Percentiles rank a stretch among this genome's conserved stretches.
Evolutionary conservation across 2,888 invertebrate species (phyloP).

Genomic region (Polydrusus pterygomalis): DNA sequence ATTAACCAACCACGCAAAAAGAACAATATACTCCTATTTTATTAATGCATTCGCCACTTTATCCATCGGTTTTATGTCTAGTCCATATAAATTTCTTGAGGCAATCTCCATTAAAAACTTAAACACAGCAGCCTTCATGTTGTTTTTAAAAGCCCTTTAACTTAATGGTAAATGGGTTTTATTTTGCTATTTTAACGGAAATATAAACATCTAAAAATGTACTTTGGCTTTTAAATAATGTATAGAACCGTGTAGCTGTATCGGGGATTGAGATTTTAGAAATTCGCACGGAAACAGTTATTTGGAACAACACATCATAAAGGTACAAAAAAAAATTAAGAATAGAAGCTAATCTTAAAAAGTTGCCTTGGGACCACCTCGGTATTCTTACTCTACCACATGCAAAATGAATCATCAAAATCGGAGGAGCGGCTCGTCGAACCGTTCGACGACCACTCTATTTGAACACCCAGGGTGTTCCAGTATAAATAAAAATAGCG

Average conservation of each 20-base stretch:
- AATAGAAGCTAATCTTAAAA: too few species aligned
- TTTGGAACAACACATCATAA: too few species aligned
- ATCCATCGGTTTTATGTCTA: slow-evolving; percentile 29
- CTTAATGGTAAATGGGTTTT: neutral
- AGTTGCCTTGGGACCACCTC: too few species aligned
- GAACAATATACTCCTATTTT: too few species aligned
- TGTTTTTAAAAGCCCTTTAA: slow-evolving; percentile 15
- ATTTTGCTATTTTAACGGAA: slow-evolving; percentile 4
- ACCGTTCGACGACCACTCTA: too few species aligned
- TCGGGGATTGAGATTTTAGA: neutral
- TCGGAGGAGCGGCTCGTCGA: too few species aligned
- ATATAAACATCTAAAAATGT: slow-evolving; percentile 9
- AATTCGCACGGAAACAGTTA: too few species aligned
- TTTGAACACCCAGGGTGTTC: too few species aligned
- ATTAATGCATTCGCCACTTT: neutral
- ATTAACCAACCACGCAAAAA: neutral
- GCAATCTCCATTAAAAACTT: slow-evolving; percentile 34
- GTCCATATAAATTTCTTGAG: slow-evolving; percentile 35
- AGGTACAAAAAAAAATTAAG: too few species aligned
- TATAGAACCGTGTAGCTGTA: neutral
- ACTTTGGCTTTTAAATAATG: slow-evolving; percentile 11
- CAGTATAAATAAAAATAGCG: too few species aligned
- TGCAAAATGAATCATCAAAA: too few species aligned
- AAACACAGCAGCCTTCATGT: slow-evolving; percentile 10
- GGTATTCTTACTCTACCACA: too few species aligned